Percentiles rank a stretch among this genome's conserved stretches.
These are phyloP conservation scores for Nebria ingens DNA, from an alignment of 1,140 invertebrate genomes.

Conservation along the genomic window DNA sequence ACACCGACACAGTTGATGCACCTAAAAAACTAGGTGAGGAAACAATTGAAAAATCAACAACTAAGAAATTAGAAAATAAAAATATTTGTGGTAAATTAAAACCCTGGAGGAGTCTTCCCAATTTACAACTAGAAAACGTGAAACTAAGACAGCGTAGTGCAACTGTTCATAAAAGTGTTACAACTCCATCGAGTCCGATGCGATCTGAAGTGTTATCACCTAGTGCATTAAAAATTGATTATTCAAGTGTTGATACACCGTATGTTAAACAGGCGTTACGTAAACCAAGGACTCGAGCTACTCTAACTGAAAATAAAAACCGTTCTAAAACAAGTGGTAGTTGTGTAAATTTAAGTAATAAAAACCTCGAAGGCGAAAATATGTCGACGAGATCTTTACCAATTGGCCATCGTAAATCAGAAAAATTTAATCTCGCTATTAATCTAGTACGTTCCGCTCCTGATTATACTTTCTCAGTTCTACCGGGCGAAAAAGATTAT, in stretches of 20 bases:
- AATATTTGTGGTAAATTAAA: conserved; percentile 24
- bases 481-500: conserved; percentile 44
- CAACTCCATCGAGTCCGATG: conserved; percentile 28
- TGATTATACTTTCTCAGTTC: conserved; percentile 29
- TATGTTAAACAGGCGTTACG: background rate
- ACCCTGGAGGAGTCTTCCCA: conserved; percentile 31
- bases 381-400: conserved; percentile 17
- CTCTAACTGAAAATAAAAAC: background rate
- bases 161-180: conserved; percentile 21
- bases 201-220: conserved; percentile 20
- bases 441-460: conserved; percentile 17
- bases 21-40: background rate
- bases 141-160: conserved; percentile 12
- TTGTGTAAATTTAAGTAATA: background rate
- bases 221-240: conserved; percentile 29
- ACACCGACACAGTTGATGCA: conserved; percentile 1
- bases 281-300: background rate
- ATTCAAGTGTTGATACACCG: conserved; percentile 21
- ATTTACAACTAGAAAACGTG: conserved; percentile 15
- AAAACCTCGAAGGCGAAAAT: conserved; percentile 4
- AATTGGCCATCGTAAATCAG: conserved; percentile 11
- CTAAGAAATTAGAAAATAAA: background rate
- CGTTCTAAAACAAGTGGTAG: background rate
- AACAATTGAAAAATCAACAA: background rate
- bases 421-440: background rate